A percentile compares a stretch with the other conserved stretches of the same genome.
Conservation (phyloP, 2,888 invertebrate genomes). For the Aspidiotus destructor region DNA sequence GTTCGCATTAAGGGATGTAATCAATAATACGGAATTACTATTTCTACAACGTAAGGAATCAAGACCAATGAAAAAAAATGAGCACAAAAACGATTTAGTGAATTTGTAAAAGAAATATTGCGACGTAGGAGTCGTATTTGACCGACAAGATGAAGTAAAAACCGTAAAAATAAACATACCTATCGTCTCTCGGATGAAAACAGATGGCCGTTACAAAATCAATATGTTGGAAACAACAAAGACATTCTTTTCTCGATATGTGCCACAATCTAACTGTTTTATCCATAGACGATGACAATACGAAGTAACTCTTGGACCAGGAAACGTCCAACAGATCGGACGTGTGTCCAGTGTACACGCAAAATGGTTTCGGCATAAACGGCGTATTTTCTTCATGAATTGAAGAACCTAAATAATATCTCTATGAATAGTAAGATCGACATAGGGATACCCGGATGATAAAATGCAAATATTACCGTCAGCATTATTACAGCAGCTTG, state of each 20-base stretch:
- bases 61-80: too few relatives aligned
- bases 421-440: not conserved
- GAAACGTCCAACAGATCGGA: slow-evolving; percentile 93
- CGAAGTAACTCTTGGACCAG: slow-evolving; percentile 98
- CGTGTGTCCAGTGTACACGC: slow-evolving; percentile 86
- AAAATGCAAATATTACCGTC: slow-evolving; percentile 2
- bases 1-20: too few relatives aligned
- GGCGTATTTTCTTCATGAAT: slow-evolving; percentile 49
- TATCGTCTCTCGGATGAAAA: slow-evolving; percentile 86
- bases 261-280: slow-evolving; percentile 97
- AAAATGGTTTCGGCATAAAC: slow-evolving; percentile 84
- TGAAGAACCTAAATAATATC: slow-evolving; percentile 42
- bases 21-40: too few relatives aligned
- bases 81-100: too few relatives aligned
- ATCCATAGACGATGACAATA: slow-evolving; percentile 96
- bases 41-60: too few relatives aligned
- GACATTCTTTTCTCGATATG: slow-evolving; percentile 89
- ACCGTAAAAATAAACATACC: slow-evolving; percentile 42
- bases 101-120: too few relatives aligned
- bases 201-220: slow-evolving; percentile 99
- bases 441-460: slow-evolving; percentile 41
- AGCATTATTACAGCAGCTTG: slow-evolving; percentile 39
- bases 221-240: slow-evolving; percentile 98
- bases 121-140: too few relatives aligned
- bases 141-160: not conserved